Conservation (phyloP, 2,888 invertebrate species). For the Siphlonurus alternatus region DNA sequence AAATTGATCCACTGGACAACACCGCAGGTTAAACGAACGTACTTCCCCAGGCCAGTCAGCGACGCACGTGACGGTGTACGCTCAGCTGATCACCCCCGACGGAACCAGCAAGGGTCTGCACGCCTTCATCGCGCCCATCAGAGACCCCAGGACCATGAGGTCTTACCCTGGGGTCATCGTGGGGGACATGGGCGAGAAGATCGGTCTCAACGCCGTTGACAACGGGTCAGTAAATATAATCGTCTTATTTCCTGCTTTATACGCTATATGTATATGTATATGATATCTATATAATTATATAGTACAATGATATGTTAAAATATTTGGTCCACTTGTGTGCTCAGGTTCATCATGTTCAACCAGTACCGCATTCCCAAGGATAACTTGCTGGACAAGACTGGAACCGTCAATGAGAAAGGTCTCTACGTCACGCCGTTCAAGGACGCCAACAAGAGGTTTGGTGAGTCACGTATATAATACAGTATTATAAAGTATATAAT, state of each 20-base stretch:
- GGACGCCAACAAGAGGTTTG: conserved; percentile 70
- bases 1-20: too few species aligned
- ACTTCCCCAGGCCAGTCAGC: conserved; percentile 57
- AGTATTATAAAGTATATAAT: too few species aligned
- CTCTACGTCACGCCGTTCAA: conserved; percentile 79
- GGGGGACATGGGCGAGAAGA: conserved; percentile 87
- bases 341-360: conserved; percentile 68
- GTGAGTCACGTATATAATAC: conserved; percentile 20
- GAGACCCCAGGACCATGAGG: conserved; percentile 56
- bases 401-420: conserved; percentile 76
- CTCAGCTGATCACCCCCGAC: conserved; percentile 68
- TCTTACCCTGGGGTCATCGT: conserved; percentile 71
- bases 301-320: too few species aligned
- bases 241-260: too few species aligned
- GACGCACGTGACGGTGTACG: conserved; percentile 74
- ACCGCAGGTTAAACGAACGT: too few species aligned
- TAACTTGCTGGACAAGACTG: conserved; percentile 71
- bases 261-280: too few species aligned
- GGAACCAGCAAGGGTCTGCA: conserved; percentile 70
- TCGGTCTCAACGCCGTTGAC: conserved; percentile 80
- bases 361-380: conserved; percentile 73
- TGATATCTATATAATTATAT: too few species aligned
- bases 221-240: conserved; percentile 67
- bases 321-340: too few species aligned
- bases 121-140: conserved; percentile 72